Evolutionary conservation across 2,797 vertebrate species (phyloP), one percentile per base, ranked within the genome.

Genomic region (Sebastes aleutianus): DNA sequence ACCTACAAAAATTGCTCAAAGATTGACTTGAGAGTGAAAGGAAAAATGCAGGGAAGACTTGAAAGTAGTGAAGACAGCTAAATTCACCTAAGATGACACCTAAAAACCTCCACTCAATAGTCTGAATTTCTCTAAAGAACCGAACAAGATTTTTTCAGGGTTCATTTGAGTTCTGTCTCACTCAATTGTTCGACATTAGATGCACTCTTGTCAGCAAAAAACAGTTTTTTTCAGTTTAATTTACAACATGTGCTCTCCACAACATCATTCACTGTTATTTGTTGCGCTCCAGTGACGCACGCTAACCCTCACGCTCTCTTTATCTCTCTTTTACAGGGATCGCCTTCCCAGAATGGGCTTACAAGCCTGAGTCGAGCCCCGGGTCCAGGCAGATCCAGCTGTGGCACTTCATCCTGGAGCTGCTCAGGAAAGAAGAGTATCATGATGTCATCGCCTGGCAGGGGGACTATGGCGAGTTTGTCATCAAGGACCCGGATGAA

Each of bases 381-480:
- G 97, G 97, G 64, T 98, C 97, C 2, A 90, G 97, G 80, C 97
- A 98, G 92, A 98, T 98, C 94, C 97, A 98, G 94, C 95, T 98
- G 83, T 98, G 97, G 97, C 97, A 98, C 92, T 98, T 98, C 84
- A 97, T 98, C 89, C 91, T 98, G 91, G 97, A 98, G 93, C 94
- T 98, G 87, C 94, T 98, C 68, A 90, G 96, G 75, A 98, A 97
- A 85, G 97, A 97, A 84, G 97, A 98, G 82, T 98, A 97, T 80
- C 97, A 97, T 22, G 97, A 97, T 0, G 97, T 98, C 90, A 98
- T 98, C 12, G 97, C 97, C 74, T 98, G 97, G 97, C 97, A 98
- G 91, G 97, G 97, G 0, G 97, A 98, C 94, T 98, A 98, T 0
- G 97, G 97, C 47, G 97, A 98, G 85, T 98, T 98, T 3, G 97